Percentiles rank a stretch among this genome's conserved stretches.
phyloP scores from a whole-genome alignment of 1,140 invertebrate species.

The Ctenoplectra terminalis region DNA sequence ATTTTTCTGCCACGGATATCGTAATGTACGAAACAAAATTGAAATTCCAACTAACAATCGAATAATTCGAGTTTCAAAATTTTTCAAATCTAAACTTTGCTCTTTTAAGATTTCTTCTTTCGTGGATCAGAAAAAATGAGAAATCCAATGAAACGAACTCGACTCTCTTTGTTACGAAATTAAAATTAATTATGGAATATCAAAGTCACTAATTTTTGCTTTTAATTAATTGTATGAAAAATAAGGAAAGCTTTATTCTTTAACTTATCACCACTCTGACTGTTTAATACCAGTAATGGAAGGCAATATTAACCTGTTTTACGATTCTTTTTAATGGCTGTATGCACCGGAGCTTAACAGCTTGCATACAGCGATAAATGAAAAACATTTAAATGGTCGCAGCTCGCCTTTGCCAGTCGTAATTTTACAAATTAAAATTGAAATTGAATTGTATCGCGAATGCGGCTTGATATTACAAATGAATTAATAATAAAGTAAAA shows the following conservation, averaged over 20 bases:
- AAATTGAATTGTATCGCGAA: neutral
- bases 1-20: neutral
- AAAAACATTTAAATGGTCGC: neutral
- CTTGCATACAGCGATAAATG: neutral
- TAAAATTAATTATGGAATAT: too few species aligned
- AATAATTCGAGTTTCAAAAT: neutral
- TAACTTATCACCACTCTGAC: neutral
- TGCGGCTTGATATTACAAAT: neutral
- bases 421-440: conserved; percentile 8
- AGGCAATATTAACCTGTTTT: conserved; percentile 4
- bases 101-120: neutral
- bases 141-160: too few species aligned
- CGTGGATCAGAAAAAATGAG: too few species aligned
- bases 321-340: conserved; percentile 5
- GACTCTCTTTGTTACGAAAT: too few species aligned
- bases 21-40: too few species aligned
- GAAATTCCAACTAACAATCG: neutral
- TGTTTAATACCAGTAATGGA: neutral
- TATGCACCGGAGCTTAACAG: neutral
- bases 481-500: neutral
- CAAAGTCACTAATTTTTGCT: too few species aligned
- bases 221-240: neutral
- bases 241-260: neutral
- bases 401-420: conserved; percentile 1
- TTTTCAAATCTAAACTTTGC: neutral